Evolutionary conservation across 2,113 vertebrate genomes (phyloP).

Genomic region (Thryonomys swinderianus): DNA sequence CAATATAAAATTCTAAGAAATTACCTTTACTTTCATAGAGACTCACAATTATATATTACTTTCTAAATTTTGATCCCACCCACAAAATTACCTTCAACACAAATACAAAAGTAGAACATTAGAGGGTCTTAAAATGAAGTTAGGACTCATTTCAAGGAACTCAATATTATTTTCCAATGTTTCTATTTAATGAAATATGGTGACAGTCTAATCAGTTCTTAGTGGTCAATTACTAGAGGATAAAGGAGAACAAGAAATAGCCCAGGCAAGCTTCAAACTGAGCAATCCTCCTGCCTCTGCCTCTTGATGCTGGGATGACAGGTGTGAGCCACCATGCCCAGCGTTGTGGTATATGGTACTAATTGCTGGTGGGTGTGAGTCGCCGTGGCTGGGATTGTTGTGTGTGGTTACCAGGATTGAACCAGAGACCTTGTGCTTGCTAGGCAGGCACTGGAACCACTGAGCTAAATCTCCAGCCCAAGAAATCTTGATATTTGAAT

Average conservation of each 20-base stretch:
- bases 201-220: neutral
- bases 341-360: too few relatives aligned
- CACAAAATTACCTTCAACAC: constrained; percentile 1
- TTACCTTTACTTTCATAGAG: neutral
- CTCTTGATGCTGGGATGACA: too few relatives aligned
- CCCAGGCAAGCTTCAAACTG: too few relatives aligned
- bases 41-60: constrained; percentile 15
- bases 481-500: constrained; percentile 33
- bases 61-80: constrained; percentile 24
- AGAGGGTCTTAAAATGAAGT: constrained; percentile 22
- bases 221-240: constrained; percentile 11
- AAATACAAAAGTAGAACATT: neutral
- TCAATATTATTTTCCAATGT: constrained; percentile 16
- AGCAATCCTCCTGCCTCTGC: too few relatives aligned
- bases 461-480: too few relatives aligned
- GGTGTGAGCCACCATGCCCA: too few relatives aligned
- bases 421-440: too few relatives aligned
- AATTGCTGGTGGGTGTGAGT: too few relatives aligned
- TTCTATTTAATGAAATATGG: constrained; percentile 13
- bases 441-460: too few relatives aligned
- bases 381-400: too few relatives aligned
- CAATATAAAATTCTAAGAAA: constrained; percentile 10
- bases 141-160: constrained; percentile 21
- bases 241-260: constrained; percentile 53
- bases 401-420: too few relatives aligned